A percentile compares a stretch with the other conserved stretches of the same genome.
These are phyloP conservation scores for Trypoxylon attenuatum DNA, from an alignment of 2,888 invertebrate species.

Conservation along the genomic window DNA sequence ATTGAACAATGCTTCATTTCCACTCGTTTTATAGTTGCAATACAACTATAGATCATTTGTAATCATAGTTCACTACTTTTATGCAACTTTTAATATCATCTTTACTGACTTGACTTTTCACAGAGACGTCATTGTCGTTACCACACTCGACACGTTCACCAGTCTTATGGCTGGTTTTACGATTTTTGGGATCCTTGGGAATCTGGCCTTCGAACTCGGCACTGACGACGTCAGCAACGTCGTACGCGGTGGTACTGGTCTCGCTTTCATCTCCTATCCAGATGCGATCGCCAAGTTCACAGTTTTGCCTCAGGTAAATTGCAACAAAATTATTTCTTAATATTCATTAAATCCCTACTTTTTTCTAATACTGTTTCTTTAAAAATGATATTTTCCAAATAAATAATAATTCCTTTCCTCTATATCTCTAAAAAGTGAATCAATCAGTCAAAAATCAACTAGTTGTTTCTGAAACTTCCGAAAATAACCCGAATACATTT, in stretches of 20 bases:
- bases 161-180: constrained; percentile 88
- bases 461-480: too few species aligned
- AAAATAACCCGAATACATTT: not conserved
- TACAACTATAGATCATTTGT: not conserved
- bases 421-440: not conserved
- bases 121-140: constrained; percentile 86
- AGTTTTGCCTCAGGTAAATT: constrained; percentile 76
- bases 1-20: too few species aligned
- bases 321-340: too few species aligned
- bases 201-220: constrained; percentile 82
- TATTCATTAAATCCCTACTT: too few species aligned
- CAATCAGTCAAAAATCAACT: too few species aligned
- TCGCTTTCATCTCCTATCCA: constrained; percentile 91
- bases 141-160: constrained; percentile 88
- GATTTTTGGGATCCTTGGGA: constrained; percentile 89
- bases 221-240: constrained; percentile 80
- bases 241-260: constrained; percentile 85
- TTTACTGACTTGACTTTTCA: not conserved
- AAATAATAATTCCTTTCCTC: too few species aligned
- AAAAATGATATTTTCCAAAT: too few species aligned
- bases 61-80: not conserved
- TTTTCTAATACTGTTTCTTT: too few species aligned
- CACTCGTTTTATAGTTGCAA: not conserved
- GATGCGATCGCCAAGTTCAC: constrained; percentile 88
- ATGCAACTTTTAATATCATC: not conserved